phyloP scores from a whole-genome alignment of 2,888 invertebrate species.

The Drosophila neutralis region DNA sequence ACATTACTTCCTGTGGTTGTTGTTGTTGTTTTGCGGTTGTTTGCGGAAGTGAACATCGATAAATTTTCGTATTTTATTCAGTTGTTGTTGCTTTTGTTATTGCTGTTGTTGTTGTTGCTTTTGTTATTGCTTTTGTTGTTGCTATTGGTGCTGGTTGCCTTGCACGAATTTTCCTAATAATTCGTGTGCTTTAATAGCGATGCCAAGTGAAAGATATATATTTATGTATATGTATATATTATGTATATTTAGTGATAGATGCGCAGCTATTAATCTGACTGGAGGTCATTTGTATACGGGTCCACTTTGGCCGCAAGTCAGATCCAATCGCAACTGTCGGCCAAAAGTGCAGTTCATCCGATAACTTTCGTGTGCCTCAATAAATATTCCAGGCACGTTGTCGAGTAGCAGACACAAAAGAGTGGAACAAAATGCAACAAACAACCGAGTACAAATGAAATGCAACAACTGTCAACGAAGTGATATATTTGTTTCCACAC shows the following conservation, averaged over 20 bases:
- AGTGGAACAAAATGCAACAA: background rate
- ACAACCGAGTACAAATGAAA: slow-evolving; percentile 12
- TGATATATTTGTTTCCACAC: slow-evolving; percentile 21
- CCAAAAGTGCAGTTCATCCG: slow-evolving; percentile 14
- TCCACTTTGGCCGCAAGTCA: slow-evolving; percentile 19
- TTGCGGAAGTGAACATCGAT: slow-evolving; percentile 72
- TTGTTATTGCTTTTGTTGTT: slow-evolving; percentile 23
- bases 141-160: slow-evolving; percentile 12
- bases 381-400: slow-evolving; percentile 49
- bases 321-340: slow-evolving; percentile 18
- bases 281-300: slow-evolving; percentile 25
- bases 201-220: slow-evolving; percentile 43
- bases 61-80: slow-evolving; percentile 76
- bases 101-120: slow-evolving; percentile 6
- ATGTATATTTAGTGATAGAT: slow-evolving; percentile 28
- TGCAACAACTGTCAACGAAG: slow-evolving; percentile 14
- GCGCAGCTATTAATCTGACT: slow-evolving; percentile 48
- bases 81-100: slow-evolving; percentile 15
- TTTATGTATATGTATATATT: background rate
- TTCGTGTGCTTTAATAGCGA: slow-evolving; percentile 50
- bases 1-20: slow-evolving; percentile 57
- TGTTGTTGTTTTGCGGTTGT: slow-evolving; percentile 46
- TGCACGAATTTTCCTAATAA: slow-evolving; percentile 59
- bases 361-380: slow-evolving; percentile 8
- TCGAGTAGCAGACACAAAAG: slow-evolving; percentile 2